A percentile compares a stretch with the other conserved stretches of the same genome.
Conservation (phyloP, 2,888 invertebrate genomes). For the Ischnura elegans region DNA sequence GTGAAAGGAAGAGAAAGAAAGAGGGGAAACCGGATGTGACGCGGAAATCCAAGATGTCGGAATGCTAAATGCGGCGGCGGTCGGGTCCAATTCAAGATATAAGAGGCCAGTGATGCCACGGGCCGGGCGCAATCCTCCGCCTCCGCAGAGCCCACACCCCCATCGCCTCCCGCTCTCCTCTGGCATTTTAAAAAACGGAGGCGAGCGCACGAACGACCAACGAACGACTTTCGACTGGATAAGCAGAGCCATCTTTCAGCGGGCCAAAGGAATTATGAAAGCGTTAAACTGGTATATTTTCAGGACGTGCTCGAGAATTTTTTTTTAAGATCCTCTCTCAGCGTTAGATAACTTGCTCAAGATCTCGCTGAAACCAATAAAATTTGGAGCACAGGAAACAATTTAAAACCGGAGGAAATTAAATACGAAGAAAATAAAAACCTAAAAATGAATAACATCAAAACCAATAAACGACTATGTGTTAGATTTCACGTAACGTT, state of each 20-base stretch:
- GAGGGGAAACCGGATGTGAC: slow-evolving; percentile 23
- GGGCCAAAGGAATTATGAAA: background rate
- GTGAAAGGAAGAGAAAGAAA: no score
- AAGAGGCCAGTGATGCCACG: slow-evolving; percentile 34
- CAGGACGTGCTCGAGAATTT: background rate
- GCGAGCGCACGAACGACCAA: background rate
- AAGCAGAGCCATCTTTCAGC: slow-evolving; percentile 33
- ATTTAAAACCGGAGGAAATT: background rate
- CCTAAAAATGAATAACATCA: no score
- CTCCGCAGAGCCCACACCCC: background rate
- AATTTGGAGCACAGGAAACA: background rate
- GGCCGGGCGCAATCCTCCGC: background rate
- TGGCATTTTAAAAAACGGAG: background rate
- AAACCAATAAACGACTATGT: no score
- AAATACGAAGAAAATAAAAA: background rate
- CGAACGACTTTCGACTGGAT: slow-evolving; percentile 3
- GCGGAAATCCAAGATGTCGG: slow-evolving; percentile 23
- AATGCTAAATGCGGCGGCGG: slow-evolving; percentile 25
- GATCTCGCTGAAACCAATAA: background rate
- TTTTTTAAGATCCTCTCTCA: background rate
- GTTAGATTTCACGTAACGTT: no score
- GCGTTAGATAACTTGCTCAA: background rate
- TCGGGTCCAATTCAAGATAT: slow-evolving; percentile 39
- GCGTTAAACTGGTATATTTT: background rate
- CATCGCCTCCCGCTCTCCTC: background rate